Base-by-base conservation (phyloP, 2,888 invertebrate species). In the Idaea biselata region DNA sequence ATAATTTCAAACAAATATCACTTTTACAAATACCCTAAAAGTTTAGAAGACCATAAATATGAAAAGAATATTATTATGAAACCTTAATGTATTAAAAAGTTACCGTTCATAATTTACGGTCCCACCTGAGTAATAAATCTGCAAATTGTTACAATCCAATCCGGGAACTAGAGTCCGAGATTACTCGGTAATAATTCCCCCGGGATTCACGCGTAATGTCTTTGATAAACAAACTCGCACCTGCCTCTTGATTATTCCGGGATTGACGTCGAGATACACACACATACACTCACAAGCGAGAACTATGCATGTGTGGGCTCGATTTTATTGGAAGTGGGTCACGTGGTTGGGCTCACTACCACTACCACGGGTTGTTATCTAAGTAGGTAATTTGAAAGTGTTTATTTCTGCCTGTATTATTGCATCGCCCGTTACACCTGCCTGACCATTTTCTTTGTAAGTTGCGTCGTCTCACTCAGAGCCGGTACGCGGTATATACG, bases 171-270 rank as follows among this genome's bases (percentile, higher is more conserved):
- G 31, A 3, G 14, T 55, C 56, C 33, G 33, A 32, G 58, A 58
- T 58, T 44, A 58, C 58, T 7, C 17, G 17, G 14, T 58, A 58
- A 58, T 44, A 32, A n/a, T 31, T 58, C 58, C 58, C 33, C 8
- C 44, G 58, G 44, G 44, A 16, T 33, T 31, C 44, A 17, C 33
- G 44, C 33, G 33, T 31, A 60, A 63, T 60, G 63, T 65, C 59
- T 61, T 33, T 58, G 63, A 63, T 60, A 59, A 59, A 63, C 60
- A 65, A 62, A 61, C 65, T 60, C 59, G 55, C 65, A 62, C 60
- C 60, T 60, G 65, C 58, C 17, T 25, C 65, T 57, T 63, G 63
- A 65, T 65, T 65, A 65, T 65, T 62, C 5, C 55, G 16, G 55
- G 17, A 55, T 17, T 55, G 55, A 55, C 55, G 17, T 7, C 17